phyloP scores from a whole-genome alignment of 2,888 invertebrate genomes.

The Deroplatys truncata region DNA sequence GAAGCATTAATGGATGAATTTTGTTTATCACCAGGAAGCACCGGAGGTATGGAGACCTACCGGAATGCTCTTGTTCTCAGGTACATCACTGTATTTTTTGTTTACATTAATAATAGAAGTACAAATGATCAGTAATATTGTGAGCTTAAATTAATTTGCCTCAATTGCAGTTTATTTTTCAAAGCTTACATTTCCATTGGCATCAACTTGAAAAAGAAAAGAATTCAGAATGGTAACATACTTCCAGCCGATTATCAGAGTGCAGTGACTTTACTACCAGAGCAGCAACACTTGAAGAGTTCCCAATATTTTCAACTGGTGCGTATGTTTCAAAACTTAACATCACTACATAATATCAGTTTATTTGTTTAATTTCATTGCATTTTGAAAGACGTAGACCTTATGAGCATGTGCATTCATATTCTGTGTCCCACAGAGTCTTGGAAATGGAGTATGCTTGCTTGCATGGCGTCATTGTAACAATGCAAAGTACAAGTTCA shows the following conservation, averaged over 20 bases:
- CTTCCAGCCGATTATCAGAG: slow-evolving; percentile 50
- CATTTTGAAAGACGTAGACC: no score
- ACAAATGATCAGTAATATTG: neutral
- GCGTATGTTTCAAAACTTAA: slow-evolving; percentile 19
- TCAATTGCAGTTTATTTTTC: slow-evolving; percentile 45
- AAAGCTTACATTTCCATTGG: slow-evolving; percentile 48
- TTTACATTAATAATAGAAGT: neutral
- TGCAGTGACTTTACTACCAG: slow-evolving; percentile 42
- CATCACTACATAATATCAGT: neutral
- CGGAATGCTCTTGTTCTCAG: neutral
- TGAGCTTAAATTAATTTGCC: neutral
- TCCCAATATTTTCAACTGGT: slow-evolving; percentile 65
- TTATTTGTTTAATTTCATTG: no score
- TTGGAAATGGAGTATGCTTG: no score
- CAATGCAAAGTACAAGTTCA: no score
- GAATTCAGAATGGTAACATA: slow-evolving; percentile 31
- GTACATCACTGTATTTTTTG: neutral
- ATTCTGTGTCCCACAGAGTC: no score
- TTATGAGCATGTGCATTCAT: no score
- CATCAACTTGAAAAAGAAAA: slow-evolving; percentile 1
- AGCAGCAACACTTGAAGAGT: slow-evolving; percentile 53
- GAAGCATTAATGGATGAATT: neutral
- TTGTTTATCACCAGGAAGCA: neutral
- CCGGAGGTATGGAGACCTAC: neutral
- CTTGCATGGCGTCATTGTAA: no score